Conservation (phyloP, 2,888 invertebrate species). For the Cryptophagus acutangulus region DNA sequence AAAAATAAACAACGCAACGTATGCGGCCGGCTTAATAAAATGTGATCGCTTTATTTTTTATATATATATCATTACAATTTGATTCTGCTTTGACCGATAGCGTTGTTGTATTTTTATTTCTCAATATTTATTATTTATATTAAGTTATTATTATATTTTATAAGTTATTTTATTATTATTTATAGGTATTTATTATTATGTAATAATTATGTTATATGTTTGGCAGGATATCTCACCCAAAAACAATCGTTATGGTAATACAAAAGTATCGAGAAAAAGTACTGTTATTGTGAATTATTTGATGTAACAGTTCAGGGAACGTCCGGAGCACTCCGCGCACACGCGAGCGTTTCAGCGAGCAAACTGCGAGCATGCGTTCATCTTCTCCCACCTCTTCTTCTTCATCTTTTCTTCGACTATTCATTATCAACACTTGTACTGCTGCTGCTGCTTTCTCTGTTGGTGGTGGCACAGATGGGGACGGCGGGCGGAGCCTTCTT, state of each 20-base stretch:
- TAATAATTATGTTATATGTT: conserved; percentile 44
- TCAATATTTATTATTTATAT: conserved; percentile 21
- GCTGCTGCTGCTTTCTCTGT: conserved; percentile 16
- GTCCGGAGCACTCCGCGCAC: conserved; percentile 49
- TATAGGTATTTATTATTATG: conserved; percentile 33
- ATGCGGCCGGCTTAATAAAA: conserved; percentile 11
- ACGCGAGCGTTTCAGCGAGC: conserved; percentile 37
- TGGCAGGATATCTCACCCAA: conserved; percentile 51
- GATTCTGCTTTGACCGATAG: conserved; percentile 22
- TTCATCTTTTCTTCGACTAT: conserved; percentile 10
- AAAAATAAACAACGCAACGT: no score
- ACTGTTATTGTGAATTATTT: conserved; percentile 47
- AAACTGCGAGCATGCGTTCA: no score
- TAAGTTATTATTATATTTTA: conserved; percentile 34
- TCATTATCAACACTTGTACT: no score
- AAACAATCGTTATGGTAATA: conserved; percentile 45
- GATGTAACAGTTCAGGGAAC: conserved; percentile 47
- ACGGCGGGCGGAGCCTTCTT: conserved; percentile 18
- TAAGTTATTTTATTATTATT: conserved; percentile 36
- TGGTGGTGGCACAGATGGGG: conserved; percentile 16
- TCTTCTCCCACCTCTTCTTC: conserved; percentile 6
- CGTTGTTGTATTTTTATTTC: conserved; percentile 27
- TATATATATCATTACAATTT: conserved; percentile 17
- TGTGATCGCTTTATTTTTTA: conserved; percentile 21
- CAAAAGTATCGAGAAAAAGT: conserved; percentile 47